phyloP scores from a whole-genome alignment of 2,113 vertebrate genomes.

The Isurus oxyrinchus region DNA sequence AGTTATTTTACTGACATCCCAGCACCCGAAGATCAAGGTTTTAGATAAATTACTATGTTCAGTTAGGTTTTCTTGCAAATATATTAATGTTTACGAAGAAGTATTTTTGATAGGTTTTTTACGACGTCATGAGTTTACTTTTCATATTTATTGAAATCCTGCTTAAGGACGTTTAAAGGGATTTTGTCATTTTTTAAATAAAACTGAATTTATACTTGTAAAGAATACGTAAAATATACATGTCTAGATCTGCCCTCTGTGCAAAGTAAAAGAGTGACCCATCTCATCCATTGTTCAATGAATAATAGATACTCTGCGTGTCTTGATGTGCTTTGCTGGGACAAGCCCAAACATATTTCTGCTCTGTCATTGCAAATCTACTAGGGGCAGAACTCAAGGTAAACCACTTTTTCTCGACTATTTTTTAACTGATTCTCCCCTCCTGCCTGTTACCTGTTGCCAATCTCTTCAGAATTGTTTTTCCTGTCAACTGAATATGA shows the following conservation, averaged over 20 bases:
- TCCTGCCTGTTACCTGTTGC: neutral
- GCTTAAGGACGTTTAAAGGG: neutral
- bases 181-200: neutral
- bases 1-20: neutral
- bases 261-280: conserved; percentile 10
- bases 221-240: neutral
- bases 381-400: neutral
- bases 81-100: neutral
- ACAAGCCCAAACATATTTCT: neutral
- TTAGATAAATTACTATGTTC: neutral
- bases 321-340: conserved; percentile 21
- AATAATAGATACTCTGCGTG: neutral
- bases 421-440: neutral
- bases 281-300: conserved; percentile 27
- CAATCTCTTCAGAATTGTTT: neutral
- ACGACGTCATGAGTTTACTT: neutral
- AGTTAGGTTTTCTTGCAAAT: neutral
- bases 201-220: neutral
- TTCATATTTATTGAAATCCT: neutral
- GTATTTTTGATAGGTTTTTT: neutral
- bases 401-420: neutral
- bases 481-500: neutral
- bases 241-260: conserved; percentile 9
- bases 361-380: neutral
- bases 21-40: neutral